phyloP scores from a whole-genome alignment of 1,140 invertebrate species.

The Bombus impatiens region DNA sequence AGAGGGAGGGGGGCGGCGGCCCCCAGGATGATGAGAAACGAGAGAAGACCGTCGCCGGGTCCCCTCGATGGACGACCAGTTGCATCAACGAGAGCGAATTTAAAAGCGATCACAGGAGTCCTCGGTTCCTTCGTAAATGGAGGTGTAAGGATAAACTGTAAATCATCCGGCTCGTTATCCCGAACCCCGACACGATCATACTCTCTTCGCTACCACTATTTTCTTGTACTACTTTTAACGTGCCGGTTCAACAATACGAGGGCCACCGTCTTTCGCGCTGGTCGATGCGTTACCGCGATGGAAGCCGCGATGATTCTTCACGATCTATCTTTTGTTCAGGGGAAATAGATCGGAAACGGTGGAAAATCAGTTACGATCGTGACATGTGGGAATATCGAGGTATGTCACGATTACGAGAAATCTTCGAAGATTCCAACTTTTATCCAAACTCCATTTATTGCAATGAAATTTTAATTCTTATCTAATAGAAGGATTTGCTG shows the following conservation, averaged over 20 bases:
- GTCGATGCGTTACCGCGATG: background rate
- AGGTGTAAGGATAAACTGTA: constrained; percentile 57
- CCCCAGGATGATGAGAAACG: constrained; percentile 58
- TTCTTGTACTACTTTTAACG: constrained; percentile 17
- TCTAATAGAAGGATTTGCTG: no score
- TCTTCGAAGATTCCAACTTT: no score
- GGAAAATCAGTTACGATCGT: no score
- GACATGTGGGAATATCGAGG: no score
- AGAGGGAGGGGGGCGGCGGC: background rate
- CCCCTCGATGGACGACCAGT: constrained; percentile 30
- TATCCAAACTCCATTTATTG: no score
- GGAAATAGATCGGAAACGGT: no score
- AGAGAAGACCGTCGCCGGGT: background rate
- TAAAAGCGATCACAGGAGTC: constrained; percentile 44
- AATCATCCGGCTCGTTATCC: constrained; percentile 57
- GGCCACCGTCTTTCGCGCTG: no score
- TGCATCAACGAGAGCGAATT: constrained; percentile 55
- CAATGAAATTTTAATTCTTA: no score
- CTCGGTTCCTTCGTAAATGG: constrained; percentile 45
- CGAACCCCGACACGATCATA: constrained; percentile 38
- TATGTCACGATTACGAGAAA: no score
- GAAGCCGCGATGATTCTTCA: background rate
- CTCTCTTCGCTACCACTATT: constrained; percentile 29
- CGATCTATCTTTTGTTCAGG: background rate
- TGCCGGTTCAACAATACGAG: background rate